phyloP scores from a whole-genome alignment of 2,113 vertebrate genomes.

The Chaenogobius annularis region DNA sequence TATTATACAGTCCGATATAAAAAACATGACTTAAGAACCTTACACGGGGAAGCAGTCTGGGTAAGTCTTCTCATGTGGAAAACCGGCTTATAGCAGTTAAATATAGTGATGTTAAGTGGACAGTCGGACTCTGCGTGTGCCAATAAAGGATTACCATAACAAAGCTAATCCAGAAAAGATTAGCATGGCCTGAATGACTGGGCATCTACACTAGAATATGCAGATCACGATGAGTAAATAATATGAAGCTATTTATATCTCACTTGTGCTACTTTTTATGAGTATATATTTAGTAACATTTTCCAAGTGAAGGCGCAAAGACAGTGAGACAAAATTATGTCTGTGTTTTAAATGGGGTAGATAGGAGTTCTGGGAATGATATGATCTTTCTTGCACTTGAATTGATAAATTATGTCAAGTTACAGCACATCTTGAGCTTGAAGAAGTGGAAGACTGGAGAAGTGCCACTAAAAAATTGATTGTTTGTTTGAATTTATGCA shows the following conservation, averaged over 20 bases:
- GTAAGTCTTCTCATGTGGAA: slow-evolving; percentile 6
- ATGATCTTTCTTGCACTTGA: background rate
- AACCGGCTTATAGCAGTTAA: slow-evolving; percentile 2
- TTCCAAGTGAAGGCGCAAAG: background rate
- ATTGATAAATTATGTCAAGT: background rate
- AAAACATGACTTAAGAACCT: background rate
- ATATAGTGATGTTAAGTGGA: background rate
- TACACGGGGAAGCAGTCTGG: background rate
- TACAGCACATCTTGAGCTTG: background rate
- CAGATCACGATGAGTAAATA: slow-evolving; percentile 7
- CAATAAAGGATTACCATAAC: slow-evolving; percentile 8
- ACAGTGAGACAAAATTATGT: background rate
- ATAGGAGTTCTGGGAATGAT: background rate
- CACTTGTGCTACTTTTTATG: slow-evolving; percentile 2
- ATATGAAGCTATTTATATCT: slow-evolving; percentile 3
- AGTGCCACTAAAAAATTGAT: background rate
- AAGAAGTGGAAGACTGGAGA: background rate
- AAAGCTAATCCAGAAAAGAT: slow-evolving; percentile 3
- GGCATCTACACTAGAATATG: background rate
- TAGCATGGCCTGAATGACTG: slow-evolving; percentile 3
- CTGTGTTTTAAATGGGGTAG: background rate
- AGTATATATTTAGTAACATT: slow-evolving; percentile 5
- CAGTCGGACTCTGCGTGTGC: background rate
- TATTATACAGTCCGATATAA: background rate
- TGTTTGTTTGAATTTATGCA: too few relatives aligned